phyloP scores from a whole-genome alignment of 1,140 invertebrate genomes.

The Acromyrmex charruanus region DNA sequence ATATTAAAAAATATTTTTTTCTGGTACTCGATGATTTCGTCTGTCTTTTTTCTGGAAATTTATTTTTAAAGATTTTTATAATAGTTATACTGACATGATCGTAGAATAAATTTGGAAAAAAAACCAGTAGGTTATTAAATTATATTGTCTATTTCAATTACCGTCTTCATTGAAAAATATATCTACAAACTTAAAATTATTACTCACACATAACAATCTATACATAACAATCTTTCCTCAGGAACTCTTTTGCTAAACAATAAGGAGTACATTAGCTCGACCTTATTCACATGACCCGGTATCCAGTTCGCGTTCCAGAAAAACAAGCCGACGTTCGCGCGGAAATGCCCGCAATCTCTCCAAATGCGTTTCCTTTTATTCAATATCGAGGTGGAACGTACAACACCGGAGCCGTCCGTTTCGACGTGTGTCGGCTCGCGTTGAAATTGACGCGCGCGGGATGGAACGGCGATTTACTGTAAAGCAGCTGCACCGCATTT shows the following conservation, averaged over 20 bases:
- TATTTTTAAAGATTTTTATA: no score
- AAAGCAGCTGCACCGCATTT: conserved; percentile 48
- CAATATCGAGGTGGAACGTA: conserved; percentile 27
- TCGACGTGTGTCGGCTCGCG: neutral
- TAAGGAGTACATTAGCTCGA: conserved; percentile 14
- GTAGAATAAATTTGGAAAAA: no score
- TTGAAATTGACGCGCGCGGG: conserved; percentile 41
- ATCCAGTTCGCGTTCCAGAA: conserved; percentile 43
- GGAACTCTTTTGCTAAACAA: conserved; percentile 24
- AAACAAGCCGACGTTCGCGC: conserved; percentile 25
- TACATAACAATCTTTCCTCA: neutral
- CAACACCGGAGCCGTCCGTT: neutral
- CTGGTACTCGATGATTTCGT: no score
- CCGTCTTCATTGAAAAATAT: neutral
- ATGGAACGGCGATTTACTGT: conserved; percentile 49
- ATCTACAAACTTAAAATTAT: neutral
- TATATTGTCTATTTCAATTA: neutral
- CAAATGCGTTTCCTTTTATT: conserved; percentile 57
- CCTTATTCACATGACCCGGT: conserved; percentile 44
- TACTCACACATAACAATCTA: no score
- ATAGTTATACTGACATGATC: no score
- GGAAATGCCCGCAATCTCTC: conserved; percentile 7
- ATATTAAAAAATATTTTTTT: no score
- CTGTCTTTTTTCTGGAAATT: no score
- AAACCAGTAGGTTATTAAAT: no score